Evolutionary conservation across 2,888 invertebrate species (phyloP).

Genomic region (Agonopterix heracliana): DNA sequence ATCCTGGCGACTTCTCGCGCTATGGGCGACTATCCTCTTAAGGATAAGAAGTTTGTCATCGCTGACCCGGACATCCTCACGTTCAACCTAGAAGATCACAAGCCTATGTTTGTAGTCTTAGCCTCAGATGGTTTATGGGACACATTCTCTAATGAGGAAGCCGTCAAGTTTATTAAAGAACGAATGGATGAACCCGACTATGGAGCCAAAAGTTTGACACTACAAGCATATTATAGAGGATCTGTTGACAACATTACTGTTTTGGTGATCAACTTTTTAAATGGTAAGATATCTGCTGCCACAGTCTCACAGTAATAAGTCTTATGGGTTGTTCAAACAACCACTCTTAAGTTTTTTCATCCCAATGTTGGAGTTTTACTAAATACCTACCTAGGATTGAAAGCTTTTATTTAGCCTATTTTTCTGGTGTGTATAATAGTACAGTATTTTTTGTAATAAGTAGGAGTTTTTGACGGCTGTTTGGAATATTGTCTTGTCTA

Average conservation of each 20-base stretch:
- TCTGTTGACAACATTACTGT: slow-evolving; percentile 98
- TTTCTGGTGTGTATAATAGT: no score
- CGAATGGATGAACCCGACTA: slow-evolving; percentile 89
- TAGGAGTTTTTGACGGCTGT: no score
- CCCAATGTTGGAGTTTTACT: no score
- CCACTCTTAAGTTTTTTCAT: slow-evolving; percentile 26
- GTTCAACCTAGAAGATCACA: slow-evolving; percentile 90
- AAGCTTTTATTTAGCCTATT: no score
- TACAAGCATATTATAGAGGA: slow-evolving; percentile 93
- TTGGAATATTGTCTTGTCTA: no score
- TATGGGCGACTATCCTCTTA: slow-evolving; percentile 95
- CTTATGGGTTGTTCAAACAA: slow-evolving; percentile 2
- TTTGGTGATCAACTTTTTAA: slow-evolving; percentile 88
- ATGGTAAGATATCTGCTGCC: slow-evolving; percentile 51
- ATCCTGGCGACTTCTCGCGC: slow-evolving; percentile 96
- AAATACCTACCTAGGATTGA: no score
- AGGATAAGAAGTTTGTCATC: slow-evolving; percentile 94
- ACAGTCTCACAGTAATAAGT: slow-evolving; percentile 28
- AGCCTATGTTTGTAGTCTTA: slow-evolving; percentile 91
- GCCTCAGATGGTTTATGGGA: slow-evolving; percentile 99
- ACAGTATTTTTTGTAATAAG: no score
- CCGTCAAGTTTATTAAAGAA: slow-evolving; percentile 90
- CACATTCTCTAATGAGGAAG: slow-evolving; percentile 96
- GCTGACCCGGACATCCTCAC: slow-evolving; percentile 97
- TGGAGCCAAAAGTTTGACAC: slow-evolving; percentile 93